Percentiles rank a stretch among this genome's conserved stretches.
Evolutionary conservation across 2,888 invertebrate species (phyloP).

Genomic region (Leptinotarsa rubiginosa): DNA sequence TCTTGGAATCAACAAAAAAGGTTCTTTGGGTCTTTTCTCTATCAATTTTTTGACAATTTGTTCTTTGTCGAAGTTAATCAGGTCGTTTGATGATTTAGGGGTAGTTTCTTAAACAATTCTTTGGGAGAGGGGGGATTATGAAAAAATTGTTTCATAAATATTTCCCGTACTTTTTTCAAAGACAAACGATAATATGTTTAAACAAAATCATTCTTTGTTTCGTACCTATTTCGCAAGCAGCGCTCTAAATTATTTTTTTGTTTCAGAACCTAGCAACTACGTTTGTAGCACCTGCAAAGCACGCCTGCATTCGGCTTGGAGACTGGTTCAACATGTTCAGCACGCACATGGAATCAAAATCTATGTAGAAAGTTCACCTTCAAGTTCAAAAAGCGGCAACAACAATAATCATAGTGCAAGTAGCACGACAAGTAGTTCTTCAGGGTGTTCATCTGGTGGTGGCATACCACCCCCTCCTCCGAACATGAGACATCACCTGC

Average conservation of each 20-base stretch:
- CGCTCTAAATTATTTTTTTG: conserved; percentile 51
- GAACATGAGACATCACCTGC: conserved; percentile 75
- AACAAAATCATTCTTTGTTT: too few species aligned
- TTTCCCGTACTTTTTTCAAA: too few species aligned
- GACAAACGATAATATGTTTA: too few species aligned
- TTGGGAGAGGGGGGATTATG: too few species aligned
- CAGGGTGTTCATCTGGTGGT: conserved; percentile 69
- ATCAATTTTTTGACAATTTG: too few species aligned
- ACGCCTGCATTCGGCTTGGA: conserved; percentile 93
- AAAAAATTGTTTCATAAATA: too few species aligned
- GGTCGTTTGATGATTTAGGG: too few species aligned
- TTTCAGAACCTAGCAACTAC: conserved; percentile 93
- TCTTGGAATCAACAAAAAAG: too few species aligned
- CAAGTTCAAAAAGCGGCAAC: conserved; percentile 66
- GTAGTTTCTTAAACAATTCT: too few species aligned
- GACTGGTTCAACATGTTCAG: conserved; percentile 94
- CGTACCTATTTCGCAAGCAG: too few species aligned
- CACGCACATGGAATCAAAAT: conserved; percentile 94
- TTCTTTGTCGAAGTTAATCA: too few species aligned
- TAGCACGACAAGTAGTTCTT: conserved; percentile 67
- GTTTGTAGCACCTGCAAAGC: conserved; percentile 95
- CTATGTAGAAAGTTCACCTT: conserved; percentile 78
- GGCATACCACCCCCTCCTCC: conserved; percentile 72
- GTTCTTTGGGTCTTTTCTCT: too few species aligned
- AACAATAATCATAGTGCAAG: conserved; percentile 69